These are phyloP conservation scores for Nysson spinosus DNA, from an alignment of 2,888 invertebrate genomes.

Conservation along the genomic window DNA sequence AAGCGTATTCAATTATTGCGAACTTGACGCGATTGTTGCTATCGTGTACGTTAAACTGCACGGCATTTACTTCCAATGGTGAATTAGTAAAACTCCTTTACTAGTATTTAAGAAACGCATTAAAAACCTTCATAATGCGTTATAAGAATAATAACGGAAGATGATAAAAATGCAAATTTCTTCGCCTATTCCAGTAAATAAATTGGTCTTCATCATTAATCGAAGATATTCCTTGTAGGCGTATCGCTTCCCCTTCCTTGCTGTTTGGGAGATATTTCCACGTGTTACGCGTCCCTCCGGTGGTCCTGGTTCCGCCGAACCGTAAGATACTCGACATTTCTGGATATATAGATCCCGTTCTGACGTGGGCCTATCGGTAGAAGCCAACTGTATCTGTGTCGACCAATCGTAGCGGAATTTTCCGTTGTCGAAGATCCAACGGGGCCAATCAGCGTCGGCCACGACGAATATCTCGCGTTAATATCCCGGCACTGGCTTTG, in stretches of 20 bases:
- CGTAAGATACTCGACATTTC: constrained; percentile 59
- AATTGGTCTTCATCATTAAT: neutral
- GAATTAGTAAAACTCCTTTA: too few relatives aligned
- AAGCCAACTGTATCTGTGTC: constrained; percentile 80
- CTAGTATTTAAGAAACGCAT: too few relatives aligned
- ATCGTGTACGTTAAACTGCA: too few relatives aligned
- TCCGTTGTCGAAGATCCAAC: constrained; percentile 68
- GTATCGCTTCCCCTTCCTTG: neutral
- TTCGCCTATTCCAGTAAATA: neutral
- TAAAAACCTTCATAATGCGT: too few relatives aligned
- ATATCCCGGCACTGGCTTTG: constrained; percentile 69
- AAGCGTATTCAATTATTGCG: too few relatives aligned
- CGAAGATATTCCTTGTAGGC: neutral
- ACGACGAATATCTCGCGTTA: constrained; percentile 79
- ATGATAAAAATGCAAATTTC: too few relatives aligned
- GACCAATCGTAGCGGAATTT: constrained; percentile 79
- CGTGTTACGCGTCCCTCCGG: constrained; percentile 8
- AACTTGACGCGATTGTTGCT: too few relatives aligned
- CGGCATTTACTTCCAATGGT: too few relatives aligned
- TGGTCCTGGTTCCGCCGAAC: constrained; percentile 17
- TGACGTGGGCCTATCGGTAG: constrained; percentile 84
- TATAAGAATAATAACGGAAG: too few relatives aligned
- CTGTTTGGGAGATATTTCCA: too few relatives aligned
- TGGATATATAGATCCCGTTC: constrained; percentile 46
- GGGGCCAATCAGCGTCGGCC: constrained; percentile 81